phyloP scores from a whole-genome alignment of 2,797 vertebrate genomes.

The Cercopithecus hamlyni region DNA sequence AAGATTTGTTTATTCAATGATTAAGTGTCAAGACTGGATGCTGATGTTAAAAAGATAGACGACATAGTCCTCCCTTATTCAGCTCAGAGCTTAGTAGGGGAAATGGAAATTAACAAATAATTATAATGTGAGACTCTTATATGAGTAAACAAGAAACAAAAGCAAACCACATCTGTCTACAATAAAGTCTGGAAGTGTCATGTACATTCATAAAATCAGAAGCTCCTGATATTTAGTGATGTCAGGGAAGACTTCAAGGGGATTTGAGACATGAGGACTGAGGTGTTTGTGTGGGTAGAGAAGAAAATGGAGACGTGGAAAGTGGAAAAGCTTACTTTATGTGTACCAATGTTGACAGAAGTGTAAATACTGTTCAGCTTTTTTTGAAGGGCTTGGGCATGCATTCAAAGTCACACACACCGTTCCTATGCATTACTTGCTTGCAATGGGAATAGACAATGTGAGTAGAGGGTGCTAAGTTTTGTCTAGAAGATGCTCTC shows the following conservation, averaged over 20 bases:
- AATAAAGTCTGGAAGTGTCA: not conserved
- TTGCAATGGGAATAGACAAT: not conserved
- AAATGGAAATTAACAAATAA: not conserved
- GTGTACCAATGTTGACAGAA: not conserved
- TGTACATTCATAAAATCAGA: not conserved
- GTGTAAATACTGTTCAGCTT: not conserved
- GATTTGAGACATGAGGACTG: not conserved
- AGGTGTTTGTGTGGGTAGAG: not conserved
- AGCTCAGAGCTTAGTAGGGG: not conserved
- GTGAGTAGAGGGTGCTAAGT: not conserved
- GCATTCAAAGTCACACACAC: not conserved
- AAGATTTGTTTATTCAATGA: not conserved
- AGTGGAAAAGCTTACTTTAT: not conserved
- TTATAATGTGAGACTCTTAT: not conserved
- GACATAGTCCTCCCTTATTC: not conserved
- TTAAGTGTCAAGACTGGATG: not conserved
- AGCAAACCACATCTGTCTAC: not conserved
- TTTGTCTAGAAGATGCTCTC: conserved; percentile 43
- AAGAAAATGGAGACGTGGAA: not conserved
- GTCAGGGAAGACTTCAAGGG: not conserved
- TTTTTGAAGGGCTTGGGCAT: not conserved
- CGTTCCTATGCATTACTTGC: not conserved
- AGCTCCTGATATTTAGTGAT: not conserved
- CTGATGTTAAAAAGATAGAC: not conserved
- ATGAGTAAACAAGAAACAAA: not conserved